Base-by-base conservation (phyloP, 2,888 invertebrate species). In the Melinaea menophilus region DNA sequence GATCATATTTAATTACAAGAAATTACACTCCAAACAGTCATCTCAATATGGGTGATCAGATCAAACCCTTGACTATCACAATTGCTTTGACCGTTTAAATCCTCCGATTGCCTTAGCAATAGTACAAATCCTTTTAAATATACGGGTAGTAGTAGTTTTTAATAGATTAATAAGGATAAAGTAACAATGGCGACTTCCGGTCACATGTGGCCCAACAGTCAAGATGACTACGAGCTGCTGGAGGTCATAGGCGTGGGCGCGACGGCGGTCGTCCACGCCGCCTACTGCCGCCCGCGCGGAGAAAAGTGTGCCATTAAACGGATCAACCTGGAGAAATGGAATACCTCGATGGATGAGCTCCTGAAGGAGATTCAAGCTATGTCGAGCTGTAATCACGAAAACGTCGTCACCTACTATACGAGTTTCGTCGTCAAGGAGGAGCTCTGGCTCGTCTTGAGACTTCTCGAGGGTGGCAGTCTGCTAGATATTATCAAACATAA, bases 301-400 rank as follows among this genome's bases (percentile, higher is more conserved):
- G 99, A 99, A 88, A 97, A 96, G 92, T 98, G 98, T 91, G 99
- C 99, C 81, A 99, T 99, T 80, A 99, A 99, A 86, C 93, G 99
- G 73, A 99, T 99, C 85, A 99, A 99, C 88, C 92, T 99, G 79
- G 99, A 99, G 90, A 99, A 99, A 92, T 99, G 99, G 96, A 99
- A 99, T 90, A 99, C 99, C 11, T 98, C 98, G 71, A 99, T 99
- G 96, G 99, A 99, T 84, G 99, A 99, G 86, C 92, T 99, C 68
- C 91, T 98, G 84, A 98, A 94, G 88, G 95, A 95, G 83, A 95
- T 94, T 68, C 98, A 99, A 89, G 99, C 99, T 41, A 99, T 99
- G 99, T 98, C 98, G 65, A 98, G 98, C 73, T 99, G 99, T 88
- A 97, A 98, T 83, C 99, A 99, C 89, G 99, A 99, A 86, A 99